A percentile compares a stretch with the other conserved stretches of the same genome.
These are phyloP conservation scores for Venturia canescens DNA, from an alignment of 1,140 invertebrate species.

Conservation along the genomic window DNA sequence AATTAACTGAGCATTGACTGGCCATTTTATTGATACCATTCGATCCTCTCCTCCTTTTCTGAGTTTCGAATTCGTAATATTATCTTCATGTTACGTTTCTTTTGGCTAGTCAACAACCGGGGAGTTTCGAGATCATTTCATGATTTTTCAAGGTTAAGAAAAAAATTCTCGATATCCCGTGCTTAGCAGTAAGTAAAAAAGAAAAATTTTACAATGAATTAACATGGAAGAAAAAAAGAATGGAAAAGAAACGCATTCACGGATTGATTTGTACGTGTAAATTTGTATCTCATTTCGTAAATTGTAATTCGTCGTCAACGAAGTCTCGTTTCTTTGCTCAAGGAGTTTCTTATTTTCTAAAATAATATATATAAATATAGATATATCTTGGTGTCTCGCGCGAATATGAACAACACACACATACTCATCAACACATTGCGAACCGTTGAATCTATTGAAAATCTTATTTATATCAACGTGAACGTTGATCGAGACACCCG, in stretches of 20 bases:
- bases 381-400: slow-evolving; percentile 30
- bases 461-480: neutral
- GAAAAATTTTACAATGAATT: slow-evolving; percentile 10
- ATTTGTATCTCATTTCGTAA: slow-evolving; percentile 56
- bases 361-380: slow-evolving; percentile 15
- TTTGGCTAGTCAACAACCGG: slow-evolving; percentile 66
- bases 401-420: slow-evolving; percentile 23
- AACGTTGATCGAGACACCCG: neutral
- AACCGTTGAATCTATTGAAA: slow-evolving; percentile 60
- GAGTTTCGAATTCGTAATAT: too few species aligned
- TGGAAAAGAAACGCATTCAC: neutral
- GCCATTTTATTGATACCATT: too few species aligned
- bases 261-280: slow-evolving; percentile 40
- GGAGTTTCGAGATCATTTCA: slow-evolving; percentile 53
- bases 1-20: too few species aligned
- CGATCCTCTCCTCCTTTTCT: too few species aligned
- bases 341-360: slow-evolving; percentile 61
- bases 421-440: slow-evolving; percentile 48
- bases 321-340: slow-evolving; percentile 63
- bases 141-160: neutral
- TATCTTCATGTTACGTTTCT: slow-evolving; percentile 24
- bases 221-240: slow-evolving; percentile 3
- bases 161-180: slow-evolving; percentile 51
- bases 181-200: slow-evolving; percentile 44
- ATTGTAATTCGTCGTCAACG: slow-evolving; percentile 50